Evolutionary conservation across 2,113 vertebrate species (phyloP).

Genomic region (Scytalopus superciliaris): DNA sequence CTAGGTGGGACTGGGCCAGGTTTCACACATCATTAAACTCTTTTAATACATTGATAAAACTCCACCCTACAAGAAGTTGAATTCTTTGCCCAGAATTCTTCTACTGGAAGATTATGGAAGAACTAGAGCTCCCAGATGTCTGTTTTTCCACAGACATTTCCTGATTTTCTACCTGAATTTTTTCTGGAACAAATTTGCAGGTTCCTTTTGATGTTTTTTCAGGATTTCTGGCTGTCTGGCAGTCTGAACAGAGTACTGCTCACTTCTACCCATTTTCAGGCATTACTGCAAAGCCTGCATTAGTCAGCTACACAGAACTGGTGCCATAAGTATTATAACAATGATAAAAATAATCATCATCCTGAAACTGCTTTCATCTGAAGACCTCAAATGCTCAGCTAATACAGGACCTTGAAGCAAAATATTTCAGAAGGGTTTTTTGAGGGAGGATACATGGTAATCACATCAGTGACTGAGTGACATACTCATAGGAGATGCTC

Average conservation of each 20-base stretch:
- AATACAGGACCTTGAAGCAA: background rate
- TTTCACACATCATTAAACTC: conserved; percentile 47
- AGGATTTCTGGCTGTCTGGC: background rate
- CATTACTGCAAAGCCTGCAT: background rate
- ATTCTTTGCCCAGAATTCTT: conserved; percentile 13
- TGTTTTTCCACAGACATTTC: conserved; percentile 43
- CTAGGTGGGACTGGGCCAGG: background rate
- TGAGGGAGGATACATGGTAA: background rate
- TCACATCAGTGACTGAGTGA: background rate
- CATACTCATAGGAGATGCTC: background rate
- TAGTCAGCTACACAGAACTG: background rate
- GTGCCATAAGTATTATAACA: background rate
- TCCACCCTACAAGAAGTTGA: background rate
- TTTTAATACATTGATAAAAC: conserved; percentile 48
- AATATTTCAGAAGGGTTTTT: background rate
- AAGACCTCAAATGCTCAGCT: background rate
- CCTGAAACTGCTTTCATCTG: background rate
- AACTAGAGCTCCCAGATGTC: conserved; percentile 13
- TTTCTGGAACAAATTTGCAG: background rate
- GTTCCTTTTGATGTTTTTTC: conserved; percentile 14
- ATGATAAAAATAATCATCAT: background rate
- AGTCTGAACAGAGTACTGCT: background rate
- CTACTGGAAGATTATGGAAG: conserved; percentile 9
- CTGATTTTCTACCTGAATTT: background rate
- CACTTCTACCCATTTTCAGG: background rate